A percentile compares a stretch with the other conserved stretches of the same genome.
Evolutionary conservation across 2,888 invertebrate species (phyloP).

Genomic region (Aleiodes alternator): DNA sequence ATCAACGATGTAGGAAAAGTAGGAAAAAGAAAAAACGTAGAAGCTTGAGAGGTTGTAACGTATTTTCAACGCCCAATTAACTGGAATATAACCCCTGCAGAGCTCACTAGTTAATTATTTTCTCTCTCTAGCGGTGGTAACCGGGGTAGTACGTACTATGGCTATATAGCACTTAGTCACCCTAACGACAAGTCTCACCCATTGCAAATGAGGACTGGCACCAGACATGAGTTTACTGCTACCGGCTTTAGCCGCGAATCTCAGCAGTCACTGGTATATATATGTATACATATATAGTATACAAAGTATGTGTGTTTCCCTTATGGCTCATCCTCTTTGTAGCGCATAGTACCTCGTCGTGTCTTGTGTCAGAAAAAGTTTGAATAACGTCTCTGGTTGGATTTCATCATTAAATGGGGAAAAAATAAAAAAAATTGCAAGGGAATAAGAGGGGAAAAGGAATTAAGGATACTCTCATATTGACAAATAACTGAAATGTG

Average conservation of each 20-base stretch:
- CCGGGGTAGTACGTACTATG: neutral
- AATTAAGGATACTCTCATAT: too few relatives aligned
- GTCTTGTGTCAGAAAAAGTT: neutral
- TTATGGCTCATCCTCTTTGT: constrained; percentile 85
- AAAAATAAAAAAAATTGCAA: neutral
- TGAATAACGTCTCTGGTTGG: neutral
- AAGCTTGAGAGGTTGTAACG: constrained; percentile 12
- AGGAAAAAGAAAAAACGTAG: neutral
- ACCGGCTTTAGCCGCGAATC: constrained; percentile 7
- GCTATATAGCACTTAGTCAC: constrained; percentile 21
- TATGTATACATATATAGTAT: constrained; percentile 45
- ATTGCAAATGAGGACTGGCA: constrained; percentile 45
- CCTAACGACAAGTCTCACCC: constrained; percentile 42
- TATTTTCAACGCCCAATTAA: constrained; percentile 31
- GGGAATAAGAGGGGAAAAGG: neutral
- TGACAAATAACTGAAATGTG: too few relatives aligned
- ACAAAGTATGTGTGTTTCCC: constrained; percentile 78
- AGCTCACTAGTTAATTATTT: constrained; percentile 31
- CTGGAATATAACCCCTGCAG: constrained; percentile 1
- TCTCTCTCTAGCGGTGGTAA: neutral
- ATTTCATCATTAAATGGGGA: neutral
- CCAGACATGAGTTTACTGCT: constrained; percentile 56
- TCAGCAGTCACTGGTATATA: constrained; percentile 60
- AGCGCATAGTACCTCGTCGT: constrained; percentile 53
- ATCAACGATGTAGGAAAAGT: neutral